Evolutionary conservation across 2,113 vertebrate species (phyloP), one percentile per base, ranked within the genome.

Genomic region (Columbina picui): DNA sequence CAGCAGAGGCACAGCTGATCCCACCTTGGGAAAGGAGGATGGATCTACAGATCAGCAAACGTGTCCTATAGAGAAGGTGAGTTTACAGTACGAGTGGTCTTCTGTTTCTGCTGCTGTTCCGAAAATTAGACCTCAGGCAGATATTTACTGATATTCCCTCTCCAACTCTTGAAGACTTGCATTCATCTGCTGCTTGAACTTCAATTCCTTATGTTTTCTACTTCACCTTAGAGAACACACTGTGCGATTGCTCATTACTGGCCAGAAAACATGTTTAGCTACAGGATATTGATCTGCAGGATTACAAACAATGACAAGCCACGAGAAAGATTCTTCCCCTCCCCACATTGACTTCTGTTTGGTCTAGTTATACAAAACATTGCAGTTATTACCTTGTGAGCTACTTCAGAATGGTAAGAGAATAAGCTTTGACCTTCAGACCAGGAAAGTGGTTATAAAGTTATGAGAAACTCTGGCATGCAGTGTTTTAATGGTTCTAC

Each of bases 321-420:
- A 65, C 23, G 34, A 79, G 68, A 81, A 14, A 55, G 4, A 56
- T 71, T 69, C 10, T 7, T 43, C 19, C 17, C 14, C 19, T 23
- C 36, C 14, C 47, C 15, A 49, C 8, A 5, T 10, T 89, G 75
- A 49, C 6, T 64, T 78, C 60, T 41, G 1, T 53, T 70, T 43
- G 39, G 10, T 47, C 23, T 73, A 60, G 57, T 34, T 68, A 59
- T 30, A 27, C 56, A 47, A 45, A 67, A 39, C 52, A 14, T 55
- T 90, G 16, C 56, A 30, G 30, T 21, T 26, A 45, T 53, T 49
- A 6, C 34, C 50, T 50, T 73, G 11, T n/a, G 82, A 88, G 76
- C n/a, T 45, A 67, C 38, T 89, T 52, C 30, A 84, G 82, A 92
- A n/a, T 30, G 39, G 92, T 49, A 90, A 69, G 22, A 38, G 50